A percentile compares a stretch with the other conserved stretches of the same genome.
Conservation (phyloP, 2,888 invertebrate species). For the Marronus borbonicus region DNA sequence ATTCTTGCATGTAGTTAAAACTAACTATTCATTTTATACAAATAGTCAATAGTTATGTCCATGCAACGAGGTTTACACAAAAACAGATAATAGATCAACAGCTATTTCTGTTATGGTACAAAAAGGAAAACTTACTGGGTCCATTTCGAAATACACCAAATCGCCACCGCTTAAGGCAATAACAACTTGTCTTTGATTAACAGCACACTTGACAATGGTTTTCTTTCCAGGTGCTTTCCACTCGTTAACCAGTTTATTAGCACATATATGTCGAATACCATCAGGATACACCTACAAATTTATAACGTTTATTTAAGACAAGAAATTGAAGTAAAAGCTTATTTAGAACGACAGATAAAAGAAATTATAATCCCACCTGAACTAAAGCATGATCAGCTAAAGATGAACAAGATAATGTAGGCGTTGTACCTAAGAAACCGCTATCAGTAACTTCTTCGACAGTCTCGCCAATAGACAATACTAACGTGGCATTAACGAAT, state of each 20-base stretch:
- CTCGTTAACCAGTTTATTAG: slow-evolving; percentile 98
- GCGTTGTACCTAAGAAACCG: slow-evolving; percentile 98
- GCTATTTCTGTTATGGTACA: background rate
- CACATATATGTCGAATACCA: slow-evolving; percentile 97
- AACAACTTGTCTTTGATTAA: slow-evolving; percentile 98
- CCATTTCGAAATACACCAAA: slow-evolving; percentile 99
- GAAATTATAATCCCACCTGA: slow-evolving; percentile 76
- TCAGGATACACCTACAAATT: slow-evolving; percentile 89
- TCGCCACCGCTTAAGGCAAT: slow-evolving; percentile 98
- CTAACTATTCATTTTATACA: slow-evolving; percentile 48
- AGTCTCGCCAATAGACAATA: slow-evolving; percentile 98
- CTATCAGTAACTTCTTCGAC: slow-evolving; percentile 99
- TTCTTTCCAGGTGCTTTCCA: slow-evolving; percentile 99
- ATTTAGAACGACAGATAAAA: background rate
- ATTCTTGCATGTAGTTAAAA: slow-evolving; percentile 63
- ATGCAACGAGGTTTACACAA: slow-evolving; percentile 47
- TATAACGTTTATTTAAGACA: background rate
- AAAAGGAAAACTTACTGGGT: slow-evolving; percentile 83
- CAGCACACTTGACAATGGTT: slow-evolving; percentile 97
- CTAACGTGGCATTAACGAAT: slow-evolving; percentile 98
- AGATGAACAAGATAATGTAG: slow-evolving; percentile 97
- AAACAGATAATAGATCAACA: background rate
- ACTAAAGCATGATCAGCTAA: slow-evolving; percentile 98
- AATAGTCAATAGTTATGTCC: slow-evolving; percentile 54
- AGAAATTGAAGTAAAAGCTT: background rate